Evolutionary conservation across 2,113 vertebrate species (phyloP).

Genomic region (Lagopus muta): DNA sequence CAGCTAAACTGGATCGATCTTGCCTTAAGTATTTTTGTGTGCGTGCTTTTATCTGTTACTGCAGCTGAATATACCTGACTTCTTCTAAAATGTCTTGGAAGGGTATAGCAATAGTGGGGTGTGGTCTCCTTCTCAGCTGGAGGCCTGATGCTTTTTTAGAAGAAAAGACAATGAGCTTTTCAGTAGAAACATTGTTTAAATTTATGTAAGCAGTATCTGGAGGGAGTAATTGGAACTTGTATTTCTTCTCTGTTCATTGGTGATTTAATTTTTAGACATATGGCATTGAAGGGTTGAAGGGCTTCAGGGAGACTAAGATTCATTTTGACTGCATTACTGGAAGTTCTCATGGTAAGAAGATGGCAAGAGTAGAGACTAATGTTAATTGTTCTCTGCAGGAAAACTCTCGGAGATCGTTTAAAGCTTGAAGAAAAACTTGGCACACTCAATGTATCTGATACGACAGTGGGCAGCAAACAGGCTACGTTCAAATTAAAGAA

Average conservation of each 20-base stretch:
- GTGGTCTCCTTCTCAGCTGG: neutral
- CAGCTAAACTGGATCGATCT: neutral
- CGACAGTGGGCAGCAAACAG: slow-evolving; percentile 95
- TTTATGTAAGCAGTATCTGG: neutral
- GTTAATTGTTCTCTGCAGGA: slow-evolving; percentile 76
- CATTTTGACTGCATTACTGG: neutral
- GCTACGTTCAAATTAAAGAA: slow-evolving; percentile 93
- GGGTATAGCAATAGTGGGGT: neutral
- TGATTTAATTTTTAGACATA: neutral
- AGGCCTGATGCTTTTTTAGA: neutral
- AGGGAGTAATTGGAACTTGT: neutral
- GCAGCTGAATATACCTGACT: neutral
- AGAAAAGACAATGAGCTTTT: neutral
- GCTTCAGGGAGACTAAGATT: neutral
- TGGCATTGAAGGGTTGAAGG: neutral
- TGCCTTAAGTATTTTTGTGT: neutral
- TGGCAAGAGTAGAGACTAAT: neutral
- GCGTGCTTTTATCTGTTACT: neutral
- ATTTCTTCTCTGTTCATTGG: neutral
- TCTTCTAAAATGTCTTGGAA: neutral
- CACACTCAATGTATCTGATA: slow-evolving; percentile 80
- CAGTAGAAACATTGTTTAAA: neutral
- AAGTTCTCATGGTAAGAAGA: neutral
- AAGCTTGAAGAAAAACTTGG: slow-evolving; percentile 88
- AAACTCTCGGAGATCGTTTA: slow-evolving; percentile 92